Conservation (phyloP, 2,113 vertebrate genomes). For the Corynorhinus townsendii region DNA sequence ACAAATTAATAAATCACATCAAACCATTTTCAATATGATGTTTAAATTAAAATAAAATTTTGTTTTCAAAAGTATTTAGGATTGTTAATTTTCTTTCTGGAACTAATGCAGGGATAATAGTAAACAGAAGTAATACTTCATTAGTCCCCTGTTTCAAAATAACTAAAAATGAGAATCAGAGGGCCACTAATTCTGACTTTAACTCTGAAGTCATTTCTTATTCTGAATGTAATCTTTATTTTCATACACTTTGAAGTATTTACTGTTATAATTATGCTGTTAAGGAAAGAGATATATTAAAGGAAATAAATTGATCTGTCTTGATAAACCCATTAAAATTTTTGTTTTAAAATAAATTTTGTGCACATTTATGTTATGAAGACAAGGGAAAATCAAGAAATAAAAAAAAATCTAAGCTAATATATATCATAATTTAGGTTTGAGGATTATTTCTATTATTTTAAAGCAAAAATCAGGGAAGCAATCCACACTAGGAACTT, state of each 20-base stretch:
- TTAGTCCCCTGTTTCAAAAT: not conserved
- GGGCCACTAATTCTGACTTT: not conserved
- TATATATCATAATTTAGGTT: not conserved
- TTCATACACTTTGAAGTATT: not conserved
- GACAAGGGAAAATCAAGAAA: not conserved
- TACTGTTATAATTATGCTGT: not conserved
- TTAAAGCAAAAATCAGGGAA: not conserved
- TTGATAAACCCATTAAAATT: not conserved
- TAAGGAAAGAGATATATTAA: slow-evolving; percentile 21
- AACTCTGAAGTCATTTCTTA: not conserved
- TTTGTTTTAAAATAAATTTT: slow-evolving; percentile 32
- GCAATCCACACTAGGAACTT: not conserved
- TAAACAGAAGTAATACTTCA: not conserved
- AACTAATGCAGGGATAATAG: not conserved
- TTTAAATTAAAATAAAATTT: not conserved
- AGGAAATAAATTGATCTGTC: not conserved
- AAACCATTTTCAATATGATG: not conserved
- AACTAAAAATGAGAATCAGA: not conserved
- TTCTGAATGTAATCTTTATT: slow-evolving; percentile 15
- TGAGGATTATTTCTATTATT: not conserved
- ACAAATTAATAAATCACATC: not conserved
- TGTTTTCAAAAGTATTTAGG: not conserved
- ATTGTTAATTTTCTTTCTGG: not conserved
- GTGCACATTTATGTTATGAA: not conserved
- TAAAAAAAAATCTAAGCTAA: not conserved